Evolutionary conservation across 2,113 vertebrate species (phyloP).

Genomic region (Mesoclemmys tuberculata): DNA sequence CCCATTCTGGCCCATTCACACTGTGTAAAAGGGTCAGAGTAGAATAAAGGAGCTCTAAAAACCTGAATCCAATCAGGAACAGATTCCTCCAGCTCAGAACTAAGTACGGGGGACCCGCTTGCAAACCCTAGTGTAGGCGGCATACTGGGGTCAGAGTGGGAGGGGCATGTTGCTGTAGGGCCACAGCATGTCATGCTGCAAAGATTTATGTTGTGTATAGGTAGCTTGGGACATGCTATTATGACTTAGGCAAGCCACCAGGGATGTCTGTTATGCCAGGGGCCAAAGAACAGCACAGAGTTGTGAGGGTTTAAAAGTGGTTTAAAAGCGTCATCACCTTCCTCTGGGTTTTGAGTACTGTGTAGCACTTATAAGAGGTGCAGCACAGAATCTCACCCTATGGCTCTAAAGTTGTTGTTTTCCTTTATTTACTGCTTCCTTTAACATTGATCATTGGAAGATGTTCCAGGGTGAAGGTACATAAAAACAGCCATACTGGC

Average conservation of each 20-base stretch:
- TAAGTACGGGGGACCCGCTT: background rate
- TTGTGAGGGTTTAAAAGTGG: background rate
- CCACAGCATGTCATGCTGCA: background rate
- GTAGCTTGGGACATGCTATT: background rate
- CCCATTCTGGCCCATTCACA: background rate
- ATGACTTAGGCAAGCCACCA: background rate
- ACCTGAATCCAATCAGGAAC: background rate
- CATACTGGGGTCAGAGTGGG: background rate
- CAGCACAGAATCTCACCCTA: background rate
- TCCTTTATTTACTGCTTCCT: too few species aligned
- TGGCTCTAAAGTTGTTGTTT: too few species aligned
- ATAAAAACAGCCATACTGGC: too few species aligned
- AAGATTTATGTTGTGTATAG: background rate
- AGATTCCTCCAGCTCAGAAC: background rate
- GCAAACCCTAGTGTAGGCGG: background rate
- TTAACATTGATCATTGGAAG: too few species aligned
- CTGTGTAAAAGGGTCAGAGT: background rate
- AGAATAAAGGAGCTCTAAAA: background rate
- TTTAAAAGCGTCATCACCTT: background rate
- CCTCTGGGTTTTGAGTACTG: background rate
- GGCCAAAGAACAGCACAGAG: background rate
- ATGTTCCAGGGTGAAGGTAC: too few species aligned
- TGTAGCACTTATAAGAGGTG: background rate
- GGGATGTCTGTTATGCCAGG: background rate
- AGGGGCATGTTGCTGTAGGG: background rate